These are phyloP conservation scores for Scotopteryx bipunctaria DNA, from an alignment of 2,888 invertebrate species.

Conservation along the genomic window DNA sequence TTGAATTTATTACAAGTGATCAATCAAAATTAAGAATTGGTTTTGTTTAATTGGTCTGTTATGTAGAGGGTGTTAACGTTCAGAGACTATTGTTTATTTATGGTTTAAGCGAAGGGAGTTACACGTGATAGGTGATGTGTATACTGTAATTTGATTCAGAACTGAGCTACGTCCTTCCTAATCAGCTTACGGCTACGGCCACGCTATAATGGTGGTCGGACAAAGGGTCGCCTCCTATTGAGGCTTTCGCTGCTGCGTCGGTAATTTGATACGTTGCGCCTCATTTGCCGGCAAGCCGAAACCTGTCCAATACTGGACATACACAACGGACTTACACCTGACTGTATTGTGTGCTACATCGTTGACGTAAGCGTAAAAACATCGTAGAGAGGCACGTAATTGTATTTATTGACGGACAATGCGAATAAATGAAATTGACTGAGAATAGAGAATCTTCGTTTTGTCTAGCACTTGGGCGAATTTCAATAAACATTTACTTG, in stretches of 20 bases:
- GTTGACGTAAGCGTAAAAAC: conserved; percentile 39
- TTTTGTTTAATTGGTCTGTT: conserved; percentile 1
- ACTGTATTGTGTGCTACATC: too few relatives aligned
- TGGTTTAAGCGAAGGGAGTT: not conserved
- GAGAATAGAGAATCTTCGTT: conserved; percentile 20
- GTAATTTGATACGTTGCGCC: conserved; percentile 67
- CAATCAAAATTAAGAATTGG: conserved; percentile 5
- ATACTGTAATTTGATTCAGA: conserved; percentile 45
- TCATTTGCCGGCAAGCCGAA: conserved; percentile 61
- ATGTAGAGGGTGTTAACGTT: not conserved
- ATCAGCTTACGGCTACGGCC: conserved; percentile 55
- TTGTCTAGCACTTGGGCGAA: conserved; percentile 6
- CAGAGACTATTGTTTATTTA: not conserved
- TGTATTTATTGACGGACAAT: conserved; percentile 7
- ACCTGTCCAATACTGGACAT: conserved; percentile 58
- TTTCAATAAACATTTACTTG: conserved; percentile 27
- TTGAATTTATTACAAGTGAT: conserved; percentile 16
- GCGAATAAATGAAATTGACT: conserved; percentile 8
- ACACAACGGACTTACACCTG: conserved; percentile 41
- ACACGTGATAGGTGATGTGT: conserved; percentile 8
- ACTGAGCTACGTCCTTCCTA: conserved; percentile 45
- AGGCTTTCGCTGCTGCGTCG: conserved; percentile 38
- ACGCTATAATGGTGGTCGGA: conserved; percentile 45
- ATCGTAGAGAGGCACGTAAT: conserved; percentile 25
- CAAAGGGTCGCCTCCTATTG: conserved; percentile 44